phyloP scores from a whole-genome alignment of 2,888 invertebrate genomes.

The Sericinus montela region DNA sequence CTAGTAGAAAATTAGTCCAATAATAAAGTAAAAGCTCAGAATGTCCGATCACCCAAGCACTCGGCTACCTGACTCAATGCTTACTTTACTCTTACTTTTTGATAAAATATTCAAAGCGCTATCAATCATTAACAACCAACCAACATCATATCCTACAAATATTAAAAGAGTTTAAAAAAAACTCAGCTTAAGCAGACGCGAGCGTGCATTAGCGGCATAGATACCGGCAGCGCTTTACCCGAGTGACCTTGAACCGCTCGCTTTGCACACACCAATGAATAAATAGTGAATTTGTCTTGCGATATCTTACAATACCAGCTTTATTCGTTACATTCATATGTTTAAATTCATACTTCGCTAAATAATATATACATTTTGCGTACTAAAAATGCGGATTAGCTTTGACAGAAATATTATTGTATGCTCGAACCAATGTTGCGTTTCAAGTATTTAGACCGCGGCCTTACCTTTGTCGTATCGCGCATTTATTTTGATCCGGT shows the following conservation, averaged over 20 bases:
- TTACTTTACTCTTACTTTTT: too few species aligned
- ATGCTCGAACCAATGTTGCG: constrained; percentile 18
- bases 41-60: too few species aligned
- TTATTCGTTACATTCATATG: constrained; percentile 7
- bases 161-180: constrained; percentile 1
- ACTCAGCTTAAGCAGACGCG: constrained; percentile 2
- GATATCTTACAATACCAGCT: constrained; percentile 11
- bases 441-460: constrained; percentile 20
- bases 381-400: constrained; percentile 6
- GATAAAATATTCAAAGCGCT: too few species aligned
- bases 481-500: constrained; percentile 16
- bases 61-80: too few species aligned
- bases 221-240: constrained; percentile 16
- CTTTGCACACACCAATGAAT: constrained; percentile 18
- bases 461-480: constrained; percentile 14
- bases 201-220: not conserved
- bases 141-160: too few species aligned
- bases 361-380: too few species aligned
- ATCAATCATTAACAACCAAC: too few species aligned
- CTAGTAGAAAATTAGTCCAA: too few species aligned
- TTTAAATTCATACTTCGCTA: not conserved
- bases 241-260: constrained; percentile 19
- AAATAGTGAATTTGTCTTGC: constrained; percentile 18
- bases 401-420: constrained; percentile 19
- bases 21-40: too few species aligned